These are phyloP conservation scores for Nephrocerus scutellatus DNA, from an alignment of 2,888 invertebrate genomes.

Conservation along the genomic window DNA sequence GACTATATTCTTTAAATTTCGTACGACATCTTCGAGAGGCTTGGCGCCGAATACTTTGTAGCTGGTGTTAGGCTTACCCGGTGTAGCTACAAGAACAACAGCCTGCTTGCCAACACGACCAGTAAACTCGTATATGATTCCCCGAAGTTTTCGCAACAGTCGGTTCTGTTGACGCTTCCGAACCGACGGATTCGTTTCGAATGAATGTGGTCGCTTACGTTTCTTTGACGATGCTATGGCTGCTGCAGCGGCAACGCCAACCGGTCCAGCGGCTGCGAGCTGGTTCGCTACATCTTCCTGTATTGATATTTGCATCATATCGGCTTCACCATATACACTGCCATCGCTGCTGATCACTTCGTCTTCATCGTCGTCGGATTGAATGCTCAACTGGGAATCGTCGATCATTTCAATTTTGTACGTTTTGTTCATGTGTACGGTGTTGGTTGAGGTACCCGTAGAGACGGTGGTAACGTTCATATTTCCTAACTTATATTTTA, in stretches of 20 bases:
- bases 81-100: slow-evolving; percentile 90
- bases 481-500: slow-evolving; percentile 18
- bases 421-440: slow-evolving; percentile 46
- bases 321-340: slow-evolving; percentile 73
- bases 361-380: slow-evolving; percentile 77
- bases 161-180: slow-evolving; percentile 93
- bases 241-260: slow-evolving; percentile 94
- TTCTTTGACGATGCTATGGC: slow-evolving; percentile 95
- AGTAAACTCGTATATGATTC: slow-evolving; percentile 95
- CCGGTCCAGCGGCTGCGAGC: slow-evolving; percentile 90
- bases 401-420: slow-evolving; percentile 68
- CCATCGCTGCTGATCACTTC: slow-evolving; percentile 78
- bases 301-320: slow-evolving; percentile 60
- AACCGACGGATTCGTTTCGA: slow-evolving; percentile 95
- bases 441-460: slow-evolving; percentile 35
- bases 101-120: slow-evolving; percentile 96
- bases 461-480: slow-evolving; percentile 46
- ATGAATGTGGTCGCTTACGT: slow-evolving; percentile 88
- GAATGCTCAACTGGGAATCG: slow-evolving; percentile 55
- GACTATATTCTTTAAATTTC: slow-evolving; percentile 81
- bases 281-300: slow-evolving; percentile 93
- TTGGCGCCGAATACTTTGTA: slow-evolving; percentile 96
- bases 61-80: slow-evolving; percentile 91
- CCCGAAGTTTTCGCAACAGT: slow-evolving; percentile 76
- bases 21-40: slow-evolving; percentile 91